Evolutionary conservation across 37 sponge, comb jelly and placozoan species (phyloP), one percentile per base, ranked within the genome.

Genomic region (Mnemiopsis leidyi): DNA sequence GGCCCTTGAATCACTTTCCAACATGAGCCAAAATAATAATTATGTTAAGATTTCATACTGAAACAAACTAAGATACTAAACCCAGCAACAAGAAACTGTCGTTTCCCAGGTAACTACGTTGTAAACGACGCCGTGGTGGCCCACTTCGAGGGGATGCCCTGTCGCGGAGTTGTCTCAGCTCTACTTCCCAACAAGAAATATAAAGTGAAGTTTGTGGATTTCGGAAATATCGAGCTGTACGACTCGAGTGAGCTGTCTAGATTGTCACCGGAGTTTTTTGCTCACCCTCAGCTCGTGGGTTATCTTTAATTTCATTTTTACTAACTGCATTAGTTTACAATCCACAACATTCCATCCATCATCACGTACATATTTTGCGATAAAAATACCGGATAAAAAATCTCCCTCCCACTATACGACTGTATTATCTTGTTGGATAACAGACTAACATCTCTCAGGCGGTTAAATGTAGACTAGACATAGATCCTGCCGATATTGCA

Each of bases 121-220:
- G 61, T 48, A 18, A 48, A 48, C 61, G 61, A 48, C 13, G 61
- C 61, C 5, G 61, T 48, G 5, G 61, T 48, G 61, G 61, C 61
- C 61, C 61, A 18, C 9, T 48, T 48, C 13, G 61, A 48, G 13
- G 61, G 61, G 9, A 48, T 48, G 61, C 79, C 79, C 36, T 1
- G 79, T 7, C 79, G 79, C 30, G 79, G 32, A 1, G 30, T 32
- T 3, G 79, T 77, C 9, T 34, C 21, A 36, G 36, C 26, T 18
- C 34, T 28, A 3, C 32, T 32, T 9, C 36, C 79, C 1, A 34
- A 32, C 7, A 77, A 77, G 0, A 77, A 33, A 36, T 20, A 34
- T 36, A 26, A 31, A 16, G 79, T 77, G 1, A 77, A 77, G 36
- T 77, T 77, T 20, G 79, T 77, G 1, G 79, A 77, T 20, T 77